phyloP scores from a whole-genome alignment of 2,797 vertebrate genomes.

The Propithecus perrieri region DNA sequence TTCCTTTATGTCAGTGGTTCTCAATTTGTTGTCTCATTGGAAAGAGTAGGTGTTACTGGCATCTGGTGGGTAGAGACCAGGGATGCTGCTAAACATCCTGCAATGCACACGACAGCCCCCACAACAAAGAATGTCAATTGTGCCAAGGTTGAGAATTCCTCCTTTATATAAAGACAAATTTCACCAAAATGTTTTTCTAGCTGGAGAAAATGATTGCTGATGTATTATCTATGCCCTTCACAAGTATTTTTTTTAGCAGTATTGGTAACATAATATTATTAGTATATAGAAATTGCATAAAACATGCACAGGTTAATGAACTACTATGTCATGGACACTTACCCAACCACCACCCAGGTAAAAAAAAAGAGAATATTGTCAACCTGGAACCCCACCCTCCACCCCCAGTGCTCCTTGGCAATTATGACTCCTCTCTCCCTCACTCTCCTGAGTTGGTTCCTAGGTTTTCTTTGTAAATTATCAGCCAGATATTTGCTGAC shows the following conservation, averaged over 20 bases:
- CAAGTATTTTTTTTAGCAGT: not conserved
- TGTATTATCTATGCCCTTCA: not conserved
- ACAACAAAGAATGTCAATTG: not conserved
- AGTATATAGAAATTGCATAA: not conserved
- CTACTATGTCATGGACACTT: not conserved
- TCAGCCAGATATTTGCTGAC: not conserved
- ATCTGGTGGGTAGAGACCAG: not conserved
- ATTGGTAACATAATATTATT: not conserved
- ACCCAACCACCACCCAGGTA: not conserved
- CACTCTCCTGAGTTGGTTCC: not conserved
- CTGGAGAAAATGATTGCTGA: not conserved
- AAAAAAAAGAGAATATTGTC: not conserved
- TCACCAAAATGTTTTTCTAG: not conserved
- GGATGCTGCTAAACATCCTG: not conserved
- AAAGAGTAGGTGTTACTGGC: not conserved
- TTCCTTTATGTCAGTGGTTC: not conserved
- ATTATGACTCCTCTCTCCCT: not conserved
- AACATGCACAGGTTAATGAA: not conserved
- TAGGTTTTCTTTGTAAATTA: not conserved
- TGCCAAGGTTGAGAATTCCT: not conserved
- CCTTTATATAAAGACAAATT: not conserved
- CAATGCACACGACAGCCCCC: not conserved
- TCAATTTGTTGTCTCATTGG: not conserved
- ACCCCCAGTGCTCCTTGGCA: fast-evolving
- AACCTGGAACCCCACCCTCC: fast-evolving